A percentile compares a stretch with the other conserved stretches of the same genome.
These are phyloP conservation scores for Pegoplata infirma DNA, from an alignment of 2,888 invertebrate species.

Conservation along the genomic window DNA sequence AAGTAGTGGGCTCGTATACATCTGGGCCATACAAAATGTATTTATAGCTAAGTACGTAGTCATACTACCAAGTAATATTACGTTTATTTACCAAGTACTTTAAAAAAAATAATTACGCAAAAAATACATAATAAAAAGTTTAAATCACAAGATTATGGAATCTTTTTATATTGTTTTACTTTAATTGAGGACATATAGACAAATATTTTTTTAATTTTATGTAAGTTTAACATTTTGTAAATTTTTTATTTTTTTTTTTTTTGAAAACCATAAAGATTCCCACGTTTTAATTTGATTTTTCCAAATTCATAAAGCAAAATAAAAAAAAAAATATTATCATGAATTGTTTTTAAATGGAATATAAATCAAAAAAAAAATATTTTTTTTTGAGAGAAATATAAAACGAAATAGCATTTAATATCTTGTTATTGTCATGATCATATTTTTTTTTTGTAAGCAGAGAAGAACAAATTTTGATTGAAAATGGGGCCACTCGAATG, in stretches of 20 bases:
- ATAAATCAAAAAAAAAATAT: constrained; percentile 51
- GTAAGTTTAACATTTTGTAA: not conserved
- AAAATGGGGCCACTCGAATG: no score
- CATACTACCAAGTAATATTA: not conserved
- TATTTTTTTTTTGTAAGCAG: constrained; percentile 24
- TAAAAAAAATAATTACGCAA: constrained; percentile 51
- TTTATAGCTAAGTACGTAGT: not conserved
- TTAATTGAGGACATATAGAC: not conserved
- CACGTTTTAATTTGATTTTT: constrained; percentile 59
- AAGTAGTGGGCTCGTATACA: constrained; percentile 26
- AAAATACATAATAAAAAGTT: not conserved
- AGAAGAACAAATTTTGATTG: constrained; percentile 1
- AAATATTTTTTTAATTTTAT: not conserved
- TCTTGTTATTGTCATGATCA: constrained; percentile 59
- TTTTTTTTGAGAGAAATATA: constrained; percentile 26
- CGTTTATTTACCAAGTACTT: constrained; percentile 52
- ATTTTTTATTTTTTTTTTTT: not conserved
- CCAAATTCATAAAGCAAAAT: constrained; percentile 36
- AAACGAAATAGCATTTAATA: constrained; percentile 38
- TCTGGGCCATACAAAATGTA: not conserved
- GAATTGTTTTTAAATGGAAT: constrained; percentile 57
- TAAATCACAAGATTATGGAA: not conserved
- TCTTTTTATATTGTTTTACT: not conserved
- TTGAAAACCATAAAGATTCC: constrained; percentile 41
- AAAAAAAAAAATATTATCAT: constrained; percentile 37